phyloP scores from a whole-genome alignment of 1,140 invertebrate genomes.

The Cydia fagiglandana region DNA sequence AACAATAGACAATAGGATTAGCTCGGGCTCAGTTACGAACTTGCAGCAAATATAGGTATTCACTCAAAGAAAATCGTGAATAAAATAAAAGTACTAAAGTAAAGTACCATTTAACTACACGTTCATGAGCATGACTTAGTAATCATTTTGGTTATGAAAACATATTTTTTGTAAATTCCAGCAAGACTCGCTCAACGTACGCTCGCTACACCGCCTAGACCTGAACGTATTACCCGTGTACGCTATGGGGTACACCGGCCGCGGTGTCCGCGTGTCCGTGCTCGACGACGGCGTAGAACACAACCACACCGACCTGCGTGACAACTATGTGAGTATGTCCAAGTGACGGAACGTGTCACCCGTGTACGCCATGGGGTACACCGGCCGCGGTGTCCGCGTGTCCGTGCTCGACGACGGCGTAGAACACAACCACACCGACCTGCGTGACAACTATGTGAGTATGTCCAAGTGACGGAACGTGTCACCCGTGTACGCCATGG shows the following conservation, averaged over 20 bases:
- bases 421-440: conserved; percentile 89
- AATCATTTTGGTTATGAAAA: not conserved
- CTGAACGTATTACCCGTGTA: conserved; percentile 90
- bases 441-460: conserved; percentile 90
- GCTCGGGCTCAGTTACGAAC: too few species aligned
- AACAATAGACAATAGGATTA: too few species aligned
- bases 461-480: conserved; percentile 77
- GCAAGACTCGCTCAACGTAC: conserved; percentile 83
- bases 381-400: conserved; percentile 78
- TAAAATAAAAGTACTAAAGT: too few species aligned
- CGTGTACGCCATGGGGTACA: conserved; percentile 88
- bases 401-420: conserved; percentile 93
- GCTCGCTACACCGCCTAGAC: conserved; percentile 83
- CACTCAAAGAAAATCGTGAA: too few species aligned
- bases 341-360: conserved; percentile 82
- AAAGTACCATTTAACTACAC: too few species aligned
- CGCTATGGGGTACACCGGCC: conserved; percentile 88
- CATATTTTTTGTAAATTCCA: conserved; percentile 60
- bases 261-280: conserved; percentile 88
- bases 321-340: conserved; percentile 87
- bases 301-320: conserved; percentile 87
- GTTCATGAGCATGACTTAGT: too few species aligned
- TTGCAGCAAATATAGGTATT: too few species aligned
- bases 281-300: conserved; percentile 93
- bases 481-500: conserved; percentile 86